Percentiles rank a stretch among this genome's conserved stretches.
Conservation (phyloP, 2,797 vertebrate genomes). For the Melopsittacus undulatus region DNA sequence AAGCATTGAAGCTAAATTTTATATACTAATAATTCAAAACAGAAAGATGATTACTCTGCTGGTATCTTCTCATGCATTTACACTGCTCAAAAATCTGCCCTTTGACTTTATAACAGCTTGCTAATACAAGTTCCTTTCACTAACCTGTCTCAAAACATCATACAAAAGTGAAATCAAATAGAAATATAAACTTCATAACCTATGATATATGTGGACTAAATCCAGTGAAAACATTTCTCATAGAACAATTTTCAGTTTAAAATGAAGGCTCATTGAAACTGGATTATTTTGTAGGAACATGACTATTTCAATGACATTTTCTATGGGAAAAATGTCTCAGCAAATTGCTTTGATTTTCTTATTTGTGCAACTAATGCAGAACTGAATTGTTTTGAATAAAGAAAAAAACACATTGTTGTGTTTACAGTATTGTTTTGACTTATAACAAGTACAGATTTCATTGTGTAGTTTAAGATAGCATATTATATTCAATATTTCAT, state of each 20-base stretch:
- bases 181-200: neutral
- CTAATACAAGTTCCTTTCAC: neutral
- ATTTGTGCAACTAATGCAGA: constrained; percentile 6
- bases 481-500: constrained; percentile 15
- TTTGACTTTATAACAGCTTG: neutral
- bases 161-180: neutral
- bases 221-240: neutral
- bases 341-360: constrained; percentile 38
- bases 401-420: neutral
- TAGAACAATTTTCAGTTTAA: constrained; percentile 15
- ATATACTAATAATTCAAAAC: neutral
- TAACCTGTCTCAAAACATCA: neutral
- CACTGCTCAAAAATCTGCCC: neutral
- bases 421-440: neutral
- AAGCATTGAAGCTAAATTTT: neutral
- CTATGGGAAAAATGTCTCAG: neutral
- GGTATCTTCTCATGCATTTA: neutral
- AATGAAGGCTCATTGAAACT: constrained; percentile 16
- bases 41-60: neutral
- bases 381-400: constrained; percentile 27
- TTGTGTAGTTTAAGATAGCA: neutral
- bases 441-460: neutral
- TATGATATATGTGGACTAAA: neutral
- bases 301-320: constrained; percentile 6
- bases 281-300: neutral